Conservation (phyloP, 2,797 vertebrate species). For the Xerus rutilus region DNA sequence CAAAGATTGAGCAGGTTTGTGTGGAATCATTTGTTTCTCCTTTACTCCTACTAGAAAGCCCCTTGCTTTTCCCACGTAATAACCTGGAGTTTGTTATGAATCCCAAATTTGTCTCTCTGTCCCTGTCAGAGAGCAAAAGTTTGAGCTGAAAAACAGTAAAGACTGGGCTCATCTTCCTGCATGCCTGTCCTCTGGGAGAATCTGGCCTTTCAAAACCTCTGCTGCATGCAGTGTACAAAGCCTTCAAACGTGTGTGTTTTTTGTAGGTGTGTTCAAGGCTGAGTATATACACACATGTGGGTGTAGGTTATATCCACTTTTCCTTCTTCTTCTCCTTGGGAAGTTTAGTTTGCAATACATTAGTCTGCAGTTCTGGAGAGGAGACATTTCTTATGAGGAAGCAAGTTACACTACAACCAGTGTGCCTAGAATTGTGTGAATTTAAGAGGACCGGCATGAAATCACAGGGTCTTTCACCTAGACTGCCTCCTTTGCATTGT, state of each 20-base stretch:
- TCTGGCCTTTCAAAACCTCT: not conserved
- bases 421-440: not conserved
- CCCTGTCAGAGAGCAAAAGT: not conserved
- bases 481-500: accelerated
- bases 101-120: not conserved
- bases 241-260: not conserved
- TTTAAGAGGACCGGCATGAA: not conserved
- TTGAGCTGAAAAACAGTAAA: not conserved
- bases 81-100: not conserved
- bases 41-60: not conserved
- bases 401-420: not conserved
- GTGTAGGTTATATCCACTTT: not conserved
- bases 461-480: not conserved
- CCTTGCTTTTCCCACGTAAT: not conserved
- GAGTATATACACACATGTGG: too few species aligned
- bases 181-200: not conserved
- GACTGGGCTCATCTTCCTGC: not conserved
- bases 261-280: not conserved
- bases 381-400: not conserved
- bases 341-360: not conserved
- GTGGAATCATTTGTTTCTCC: not conserved
- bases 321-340: not conserved
- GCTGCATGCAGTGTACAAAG: not conserved
- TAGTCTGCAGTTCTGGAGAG: not conserved
- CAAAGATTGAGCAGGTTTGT: not conserved